Conservation (phyloP, 1,140 invertebrate species). For the Heliconius nattereri region DNA sequence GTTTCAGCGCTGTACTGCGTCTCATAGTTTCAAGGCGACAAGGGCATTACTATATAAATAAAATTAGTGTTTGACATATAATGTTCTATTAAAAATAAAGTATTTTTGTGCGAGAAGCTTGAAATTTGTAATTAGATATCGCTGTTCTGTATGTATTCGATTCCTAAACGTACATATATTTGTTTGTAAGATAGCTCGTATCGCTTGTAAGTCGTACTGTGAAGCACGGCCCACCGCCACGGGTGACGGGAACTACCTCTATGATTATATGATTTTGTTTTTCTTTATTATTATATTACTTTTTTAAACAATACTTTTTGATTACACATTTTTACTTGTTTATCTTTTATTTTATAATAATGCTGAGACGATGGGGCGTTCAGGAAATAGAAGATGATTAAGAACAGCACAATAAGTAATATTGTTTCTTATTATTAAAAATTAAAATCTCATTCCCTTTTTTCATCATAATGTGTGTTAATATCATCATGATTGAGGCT, state of each 20-base stretch:
- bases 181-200: conserved; percentile 52
- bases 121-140: conserved; percentile 68
- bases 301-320: not conserved
- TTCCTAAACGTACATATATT: conserved; percentile 43
- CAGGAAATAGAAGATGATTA: too few species aligned
- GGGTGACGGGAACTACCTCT: not conserved
- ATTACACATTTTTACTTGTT: not conserved
- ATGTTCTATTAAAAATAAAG: conserved; percentile 45
- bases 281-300: not conserved
- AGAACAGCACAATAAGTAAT: too few species aligned
- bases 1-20: not conserved
- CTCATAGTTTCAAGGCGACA: conserved; percentile 23
- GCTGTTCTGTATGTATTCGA: conserved; percentile 52
- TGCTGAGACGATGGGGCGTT: not conserved
- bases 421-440: too few species aligned
- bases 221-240: conserved; percentile 36
- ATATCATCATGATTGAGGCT: too few species aligned
- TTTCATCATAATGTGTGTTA: too few species aligned
- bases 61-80: conserved; percentile 53
- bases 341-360: not conserved
- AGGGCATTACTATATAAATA: conserved; percentile 48
- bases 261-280: not conserved
- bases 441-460: too few species aligned
- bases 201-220: conserved; percentile 55
- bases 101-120: conserved; percentile 67